These are phyloP conservation scores for Megaptera novaeangliae DNA, from an alignment of 2,113 vertebrate species.

Conservation along the genomic window DNA sequence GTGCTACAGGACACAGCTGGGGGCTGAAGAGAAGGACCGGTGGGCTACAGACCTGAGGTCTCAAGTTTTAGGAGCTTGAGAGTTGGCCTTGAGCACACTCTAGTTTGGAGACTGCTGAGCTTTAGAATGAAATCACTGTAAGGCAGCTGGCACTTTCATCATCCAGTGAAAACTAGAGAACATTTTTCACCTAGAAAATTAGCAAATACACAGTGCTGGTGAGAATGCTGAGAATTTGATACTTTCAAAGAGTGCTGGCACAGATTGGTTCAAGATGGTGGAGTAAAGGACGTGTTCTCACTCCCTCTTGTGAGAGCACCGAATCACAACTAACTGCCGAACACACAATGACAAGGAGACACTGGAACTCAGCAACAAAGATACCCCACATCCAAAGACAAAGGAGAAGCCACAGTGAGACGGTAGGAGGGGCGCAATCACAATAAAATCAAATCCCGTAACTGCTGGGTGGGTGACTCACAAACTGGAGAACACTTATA, in stretches of 20 bases:
- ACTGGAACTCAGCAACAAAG: too few relatives aligned
- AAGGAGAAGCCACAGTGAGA: too few relatives aligned
- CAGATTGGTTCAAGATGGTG: too few relatives aligned
- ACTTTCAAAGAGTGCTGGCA: not conserved
- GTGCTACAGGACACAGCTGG: not conserved
- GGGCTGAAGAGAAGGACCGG: not conserved
- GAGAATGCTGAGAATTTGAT: not conserved
- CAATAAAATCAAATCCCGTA: too few relatives aligned
- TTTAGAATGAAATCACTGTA: not conserved
- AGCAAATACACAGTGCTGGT: not conserved
- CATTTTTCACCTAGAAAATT: not conserved
- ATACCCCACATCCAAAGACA: too few relatives aligned
- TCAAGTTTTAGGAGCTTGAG: not conserved
- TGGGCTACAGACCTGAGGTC: not conserved
- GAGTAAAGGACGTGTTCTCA: too few relatives aligned
- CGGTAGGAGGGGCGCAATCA: fast-evolving
- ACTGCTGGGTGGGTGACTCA: too few relatives aligned
- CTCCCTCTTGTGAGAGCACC: too few relatives aligned
- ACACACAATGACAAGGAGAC: too few relatives aligned
- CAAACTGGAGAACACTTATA: too few relatives aligned
- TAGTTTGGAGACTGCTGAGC: not conserved
- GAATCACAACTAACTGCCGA: too few relatives aligned
- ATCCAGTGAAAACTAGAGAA: not conserved
- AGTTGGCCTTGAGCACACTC: not conserved
- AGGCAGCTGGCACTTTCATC: not conserved